Percentiles rank a stretch among this genome's conserved stretches.
These are phyloP conservation scores for Protonemura montana DNA, from an alignment of 2,888 invertebrate genomes.

Conservation along the genomic window DNA sequence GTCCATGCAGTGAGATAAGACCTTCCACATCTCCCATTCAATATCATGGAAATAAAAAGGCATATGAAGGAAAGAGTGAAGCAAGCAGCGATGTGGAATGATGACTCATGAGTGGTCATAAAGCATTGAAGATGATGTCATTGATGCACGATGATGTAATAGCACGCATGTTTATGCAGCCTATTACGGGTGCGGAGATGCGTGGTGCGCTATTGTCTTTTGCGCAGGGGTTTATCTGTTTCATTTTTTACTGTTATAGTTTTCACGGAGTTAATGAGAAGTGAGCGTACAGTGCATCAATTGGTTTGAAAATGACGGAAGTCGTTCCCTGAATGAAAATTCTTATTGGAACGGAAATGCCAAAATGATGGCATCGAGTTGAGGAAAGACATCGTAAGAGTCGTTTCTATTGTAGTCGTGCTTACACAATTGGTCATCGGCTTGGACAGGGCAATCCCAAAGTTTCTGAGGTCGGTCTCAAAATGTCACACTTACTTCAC, in stretches of 20 bases:
- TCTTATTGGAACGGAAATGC: neutral
- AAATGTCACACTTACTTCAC: no score
- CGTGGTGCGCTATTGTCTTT: neutral
- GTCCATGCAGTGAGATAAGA: neutral
- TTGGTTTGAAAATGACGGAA: neutral
- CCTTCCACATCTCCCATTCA: neutral
- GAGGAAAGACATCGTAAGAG: no score
- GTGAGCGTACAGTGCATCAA: neutral
- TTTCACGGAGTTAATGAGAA: neutral
- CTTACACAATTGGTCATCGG: no score
- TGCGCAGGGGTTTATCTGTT: neutral
- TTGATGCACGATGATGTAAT: neutral
- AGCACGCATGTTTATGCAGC: neutral
- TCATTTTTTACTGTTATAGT: neutral
- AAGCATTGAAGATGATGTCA: neutral
- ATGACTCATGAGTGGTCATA: neutral
- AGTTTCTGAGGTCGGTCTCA: no score
- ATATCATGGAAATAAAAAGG: neutral
- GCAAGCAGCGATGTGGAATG: neutral
- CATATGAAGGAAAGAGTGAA: neutral
- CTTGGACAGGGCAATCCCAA: no score
- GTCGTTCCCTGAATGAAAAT: neutral
- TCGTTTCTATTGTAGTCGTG: no score
- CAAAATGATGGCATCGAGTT: neutral
- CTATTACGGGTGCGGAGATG: neutral